phyloP scores from a whole-genome alignment of 2,888 invertebrate species.

The Protophormia terraenovae region DNA sequence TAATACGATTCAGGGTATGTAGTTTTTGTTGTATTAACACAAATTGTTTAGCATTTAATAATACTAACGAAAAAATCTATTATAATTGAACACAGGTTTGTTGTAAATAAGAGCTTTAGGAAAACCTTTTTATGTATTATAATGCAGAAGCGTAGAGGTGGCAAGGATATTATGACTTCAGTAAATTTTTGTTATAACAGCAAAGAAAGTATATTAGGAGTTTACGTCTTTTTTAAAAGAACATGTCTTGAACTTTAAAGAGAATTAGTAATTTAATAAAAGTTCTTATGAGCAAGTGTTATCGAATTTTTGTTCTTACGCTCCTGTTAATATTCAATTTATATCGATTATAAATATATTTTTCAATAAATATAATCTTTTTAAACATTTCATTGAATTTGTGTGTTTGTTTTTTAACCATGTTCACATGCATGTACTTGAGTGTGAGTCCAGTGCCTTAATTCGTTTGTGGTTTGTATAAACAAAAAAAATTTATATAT shows the following conservation, averaged over 20 bases:
- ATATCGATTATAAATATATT: conserved; percentile 3
- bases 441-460: conserved; percentile 19
- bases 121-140: not conserved
- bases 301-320: not conserved
- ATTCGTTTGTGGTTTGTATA: conserved; percentile 26
- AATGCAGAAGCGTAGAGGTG: not conserved
- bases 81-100: conserved; percentile 16
- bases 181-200: no score
- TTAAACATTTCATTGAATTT: conserved; percentile 30
- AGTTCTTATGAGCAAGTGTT: no score
- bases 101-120: not conserved
- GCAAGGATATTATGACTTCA: not conserved
- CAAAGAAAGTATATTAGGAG: no score
- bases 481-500: not conserved
- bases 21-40: not conserved
- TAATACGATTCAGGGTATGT: conserved; percentile 12
- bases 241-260: no score
- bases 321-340: conserved; percentile 18
- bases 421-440: conserved; percentile 8
- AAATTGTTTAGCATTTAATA: conserved; percentile 38
- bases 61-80: conserved; percentile 24
- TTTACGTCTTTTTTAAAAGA: not conserved
- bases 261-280: no score
- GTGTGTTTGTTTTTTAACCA: not conserved
- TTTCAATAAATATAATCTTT: conserved; percentile 11